Base-by-base conservation (phyloP, 30 jellyfish, hydroid and myxozoan genomes). In the Sanderia malayensis region DNA sequence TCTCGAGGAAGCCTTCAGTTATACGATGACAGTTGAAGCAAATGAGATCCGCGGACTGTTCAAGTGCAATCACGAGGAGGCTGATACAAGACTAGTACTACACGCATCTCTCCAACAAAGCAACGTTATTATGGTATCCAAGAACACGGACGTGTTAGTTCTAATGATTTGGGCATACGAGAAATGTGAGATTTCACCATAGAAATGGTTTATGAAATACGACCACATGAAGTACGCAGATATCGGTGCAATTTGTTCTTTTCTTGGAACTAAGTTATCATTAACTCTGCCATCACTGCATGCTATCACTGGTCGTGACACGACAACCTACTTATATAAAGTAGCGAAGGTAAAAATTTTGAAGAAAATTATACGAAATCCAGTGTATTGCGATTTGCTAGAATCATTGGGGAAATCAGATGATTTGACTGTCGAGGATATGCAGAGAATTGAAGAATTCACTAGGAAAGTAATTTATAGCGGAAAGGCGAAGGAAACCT, bases 181-280 rank as follows among this genome's bases (percentile, higher is more conserved):
- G 32, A 52, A 47, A 29, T 37, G 44, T 46, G 47, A 44, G 44
- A 62, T 68, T 0, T 67, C 79, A 30, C 24, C 47, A 67, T 58
- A 79, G 61, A 79, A 67, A 44, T 79, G 92, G 92, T 79, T 45
- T 45, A 31, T 79, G 63, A 79, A 79, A 59, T 79, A 79, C 46
- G 92, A 49, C 29, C 46, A 32, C 9, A 58, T 46, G 53, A 81
- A 81, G 60, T 81, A 81, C 34, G 86, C 94, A 7, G 94, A 81
- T 55, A 44, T 81, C 47, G 74, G 69, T 31, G 81, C 62, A 19
- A 70, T 55, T 55, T 68, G 80, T 27, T 67, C 60, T 25, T 57
- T 81, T 46, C 76, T 68, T 1, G 94, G 82, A 52, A 25, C 67
- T 27, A 64, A 66, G 64, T 3, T 74, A 18, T 74, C 81, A 47